Percentiles rank a stretch among this genome's conserved stretches.
phyloP scores from a whole-genome alignment of 2,113 vertebrate genomes.

The Fregetta grallaria region DNA sequence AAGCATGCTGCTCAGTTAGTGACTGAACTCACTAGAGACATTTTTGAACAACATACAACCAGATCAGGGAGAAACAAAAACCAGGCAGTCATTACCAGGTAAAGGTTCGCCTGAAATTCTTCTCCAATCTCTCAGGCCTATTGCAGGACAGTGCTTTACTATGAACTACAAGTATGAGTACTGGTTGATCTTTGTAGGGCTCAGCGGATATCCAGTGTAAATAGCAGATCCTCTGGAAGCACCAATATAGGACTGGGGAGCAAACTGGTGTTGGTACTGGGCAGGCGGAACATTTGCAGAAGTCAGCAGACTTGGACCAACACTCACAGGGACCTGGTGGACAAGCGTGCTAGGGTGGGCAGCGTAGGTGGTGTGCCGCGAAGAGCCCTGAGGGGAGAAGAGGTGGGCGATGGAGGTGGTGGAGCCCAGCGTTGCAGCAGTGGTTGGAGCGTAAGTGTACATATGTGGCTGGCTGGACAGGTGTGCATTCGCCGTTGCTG shows the following conservation, averaged over 20 bases:
- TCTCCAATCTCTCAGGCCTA: conserved; percentile 27
- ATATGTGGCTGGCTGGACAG: conserved; percentile 85
- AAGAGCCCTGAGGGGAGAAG: conserved; percentile 81
- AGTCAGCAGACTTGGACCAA: conserved; percentile 80
- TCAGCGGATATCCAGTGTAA: conserved; percentile 85
- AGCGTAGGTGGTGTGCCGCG: conserved; percentile 79
- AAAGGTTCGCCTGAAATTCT: conserved; percentile 55
- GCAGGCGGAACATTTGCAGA: conserved; percentile 80
- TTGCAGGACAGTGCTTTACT: conserved; percentile 26
- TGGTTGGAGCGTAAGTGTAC: conserved; percentile 91
- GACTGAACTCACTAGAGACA: conserved; percentile 57
- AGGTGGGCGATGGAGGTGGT: conserved; percentile 93
- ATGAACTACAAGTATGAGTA: conserved; percentile 88
- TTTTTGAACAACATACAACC: conserved; percentile 62
- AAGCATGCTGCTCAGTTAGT: conserved; percentile 50
- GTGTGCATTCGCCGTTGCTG: conserved; percentile 79
- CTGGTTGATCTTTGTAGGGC: conserved; percentile 92
- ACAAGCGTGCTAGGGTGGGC: conserved; percentile 86
- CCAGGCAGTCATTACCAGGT: conserved; percentile 67
- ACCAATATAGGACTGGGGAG: conserved; percentile 81
- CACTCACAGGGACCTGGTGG: conserved; percentile 89
- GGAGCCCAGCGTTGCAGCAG: conserved; percentile 88
- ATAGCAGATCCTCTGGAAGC: conserved; percentile 81
- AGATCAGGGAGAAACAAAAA: conserved; percentile 66
- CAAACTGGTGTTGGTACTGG: conserved; percentile 87